Evolutionary conservation across 2,113 vertebrate species (phyloP).

Genomic region (Brienomyrus brachyistius): DNA sequence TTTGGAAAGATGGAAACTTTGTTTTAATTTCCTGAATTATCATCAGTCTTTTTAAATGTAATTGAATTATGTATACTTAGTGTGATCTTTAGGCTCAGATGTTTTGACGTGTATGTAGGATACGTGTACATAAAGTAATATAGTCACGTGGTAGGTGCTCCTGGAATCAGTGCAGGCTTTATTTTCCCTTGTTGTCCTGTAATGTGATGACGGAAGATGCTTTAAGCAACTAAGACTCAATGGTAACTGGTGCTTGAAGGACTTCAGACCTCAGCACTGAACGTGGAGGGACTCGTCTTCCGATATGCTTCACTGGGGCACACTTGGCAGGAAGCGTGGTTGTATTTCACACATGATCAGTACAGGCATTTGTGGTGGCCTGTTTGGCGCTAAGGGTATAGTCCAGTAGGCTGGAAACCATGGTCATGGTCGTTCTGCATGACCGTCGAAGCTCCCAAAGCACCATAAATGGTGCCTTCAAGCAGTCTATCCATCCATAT

Average conservation of each 20-base stretch:
- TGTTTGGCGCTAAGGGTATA: not conserved
- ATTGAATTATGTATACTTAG: not conserved
- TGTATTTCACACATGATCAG: conserved; percentile 34
- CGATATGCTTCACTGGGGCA: conserved; percentile 1
- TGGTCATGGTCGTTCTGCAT: not conserved
- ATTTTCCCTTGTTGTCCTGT: not conserved
- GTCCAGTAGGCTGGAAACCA: not conserved
- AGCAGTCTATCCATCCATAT: not conserved
- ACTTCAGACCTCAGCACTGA: conserved; percentile 12
- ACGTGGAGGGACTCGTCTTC: conserved; percentile 14
- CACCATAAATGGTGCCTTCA: not conserved
- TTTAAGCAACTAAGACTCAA: not conserved
- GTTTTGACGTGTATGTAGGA: not conserved
- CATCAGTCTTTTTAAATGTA: not conserved
- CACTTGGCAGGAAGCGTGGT: conserved; percentile 25
- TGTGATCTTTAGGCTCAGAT: not conserved
- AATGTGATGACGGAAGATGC: not conserved
- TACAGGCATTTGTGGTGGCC: not conserved
- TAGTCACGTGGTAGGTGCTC: not conserved
- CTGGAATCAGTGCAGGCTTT: not conserved
- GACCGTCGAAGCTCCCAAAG: not conserved
- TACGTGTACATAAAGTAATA: not conserved
- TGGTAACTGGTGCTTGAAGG: not conserved
- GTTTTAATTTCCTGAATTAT: not conserved
- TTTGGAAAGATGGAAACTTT: not conserved